These are phyloP conservation scores for Schizotus pectinicornis DNA, from an alignment of 2,888 invertebrate species.

Conservation along the genomic window DNA sequence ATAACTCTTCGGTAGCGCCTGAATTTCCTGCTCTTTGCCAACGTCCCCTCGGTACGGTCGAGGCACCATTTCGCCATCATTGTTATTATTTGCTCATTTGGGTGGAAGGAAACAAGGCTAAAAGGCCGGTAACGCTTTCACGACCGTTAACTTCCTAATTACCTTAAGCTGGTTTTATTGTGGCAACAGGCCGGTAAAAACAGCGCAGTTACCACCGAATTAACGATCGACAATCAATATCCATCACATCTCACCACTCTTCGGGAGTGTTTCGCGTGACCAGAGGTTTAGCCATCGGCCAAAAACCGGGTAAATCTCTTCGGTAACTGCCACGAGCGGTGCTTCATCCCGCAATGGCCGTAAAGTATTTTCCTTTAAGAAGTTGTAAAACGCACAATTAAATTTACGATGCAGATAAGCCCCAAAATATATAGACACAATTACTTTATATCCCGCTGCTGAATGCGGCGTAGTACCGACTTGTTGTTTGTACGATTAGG, in stretches of 20 bases:
- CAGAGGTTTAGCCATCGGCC: neutral
- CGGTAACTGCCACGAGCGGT: neutral
- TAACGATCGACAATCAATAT: slow-evolving; percentile 2
- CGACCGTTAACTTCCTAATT: slow-evolving; percentile 15
- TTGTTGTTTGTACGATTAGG: neutral
- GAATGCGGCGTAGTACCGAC: neutral
- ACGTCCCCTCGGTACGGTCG: neutral
- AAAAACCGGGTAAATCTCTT: slow-evolving; percentile 7
- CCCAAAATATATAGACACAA: neutral
- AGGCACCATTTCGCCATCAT: slow-evolving; percentile 8
- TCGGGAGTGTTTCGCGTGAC: too few relatives aligned
- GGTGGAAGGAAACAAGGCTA: slow-evolving; percentile 21
- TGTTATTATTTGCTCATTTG: slow-evolving; percentile 12
- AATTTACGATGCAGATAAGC: neutral
- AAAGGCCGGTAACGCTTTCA: slow-evolving; percentile 21
- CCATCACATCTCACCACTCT: neutral
- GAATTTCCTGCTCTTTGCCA: too few relatives aligned
- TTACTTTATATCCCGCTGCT: slow-evolving; percentile 1
- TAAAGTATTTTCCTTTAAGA: neutral
- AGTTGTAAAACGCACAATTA: slow-evolving; percentile 1
- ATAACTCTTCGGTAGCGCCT: too few relatives aligned
- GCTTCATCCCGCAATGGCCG: neutral
- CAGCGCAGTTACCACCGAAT: neutral
- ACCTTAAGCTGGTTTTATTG: slow-evolving; percentile 6
- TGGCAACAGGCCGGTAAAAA: slow-evolving; percentile 8